phyloP scores from a whole-genome alignment of 2,888 invertebrate species.

The Criorhina ranunculi region DNA sequence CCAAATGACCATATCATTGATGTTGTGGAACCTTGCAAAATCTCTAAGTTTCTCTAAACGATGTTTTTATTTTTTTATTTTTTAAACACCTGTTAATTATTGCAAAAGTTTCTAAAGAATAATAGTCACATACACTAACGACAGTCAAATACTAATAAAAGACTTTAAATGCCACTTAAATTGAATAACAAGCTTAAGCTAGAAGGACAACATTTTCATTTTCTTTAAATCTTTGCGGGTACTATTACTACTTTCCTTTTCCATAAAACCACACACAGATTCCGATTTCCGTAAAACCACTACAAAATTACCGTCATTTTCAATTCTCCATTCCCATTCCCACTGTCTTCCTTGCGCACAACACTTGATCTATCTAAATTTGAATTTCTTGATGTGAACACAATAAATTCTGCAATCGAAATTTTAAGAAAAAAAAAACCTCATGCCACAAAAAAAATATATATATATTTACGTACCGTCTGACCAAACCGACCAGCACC shows the following conservation, averaged over 20 bases:
- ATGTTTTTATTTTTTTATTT: too few species aligned
- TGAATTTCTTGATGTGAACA: slow-evolving; percentile 8
- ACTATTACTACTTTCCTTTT: background rate
- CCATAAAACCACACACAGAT: slow-evolving; percentile 8
- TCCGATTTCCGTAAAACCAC: slow-evolving; percentile 15
- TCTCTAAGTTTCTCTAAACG: too few species aligned
- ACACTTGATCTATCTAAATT: slow-evolving; percentile 11
- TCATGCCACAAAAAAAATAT: slow-evolving; percentile 4
- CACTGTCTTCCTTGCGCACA: background rate
- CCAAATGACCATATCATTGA: too few species aligned
- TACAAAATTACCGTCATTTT: background rate
- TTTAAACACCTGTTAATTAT: too few species aligned
- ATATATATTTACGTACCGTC: slow-evolving; percentile 28
- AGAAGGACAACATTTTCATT: too few species aligned
- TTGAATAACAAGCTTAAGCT: too few species aligned
- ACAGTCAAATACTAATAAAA: too few species aligned
- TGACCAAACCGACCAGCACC: background rate
- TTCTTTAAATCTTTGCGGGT: too few species aligned
- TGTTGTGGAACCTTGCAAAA: too few species aligned
- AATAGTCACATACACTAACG: too few species aligned
- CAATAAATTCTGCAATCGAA: slow-evolving; percentile 7
- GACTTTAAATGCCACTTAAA: too few species aligned
- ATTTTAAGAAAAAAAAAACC: slow-evolving; percentile 6
- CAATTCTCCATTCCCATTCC: slow-evolving; percentile 11
- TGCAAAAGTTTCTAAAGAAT: too few species aligned